These are phyloP conservation scores for Nothobranchius kuhntae DNA, from an alignment of 2,113 vertebrate genomes.

Conservation along the genomic window DNA sequence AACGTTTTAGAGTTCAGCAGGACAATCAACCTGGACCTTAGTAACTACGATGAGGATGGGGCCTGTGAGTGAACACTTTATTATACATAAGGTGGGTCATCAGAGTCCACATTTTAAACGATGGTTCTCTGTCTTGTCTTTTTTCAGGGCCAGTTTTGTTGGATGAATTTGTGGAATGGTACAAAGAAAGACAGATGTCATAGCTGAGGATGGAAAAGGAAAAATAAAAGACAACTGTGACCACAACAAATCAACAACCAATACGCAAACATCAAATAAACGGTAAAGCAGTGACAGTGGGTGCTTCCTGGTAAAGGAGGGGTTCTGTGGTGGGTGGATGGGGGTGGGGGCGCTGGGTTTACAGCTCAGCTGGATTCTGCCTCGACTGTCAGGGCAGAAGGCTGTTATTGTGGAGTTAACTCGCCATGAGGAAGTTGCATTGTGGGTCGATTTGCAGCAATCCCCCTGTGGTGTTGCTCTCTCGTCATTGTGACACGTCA, in stretches of 20 bases:
- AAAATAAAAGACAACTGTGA: slow-evolving; percentile 68
- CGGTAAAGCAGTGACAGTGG: slow-evolving; percentile 59
- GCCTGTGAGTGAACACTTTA: slow-evolving; percentile 86
- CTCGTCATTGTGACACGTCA: slow-evolving; percentile 94
- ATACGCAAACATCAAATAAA: slow-evolving; percentile 69
- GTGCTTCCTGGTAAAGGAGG: slow-evolving; percentile 60
- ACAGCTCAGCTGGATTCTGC: slow-evolving; percentile 85
- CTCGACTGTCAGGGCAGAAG: slow-evolving; percentile 79
- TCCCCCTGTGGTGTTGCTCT: slow-evolving; percentile 81
- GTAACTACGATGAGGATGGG: slow-evolving; percentile 98
- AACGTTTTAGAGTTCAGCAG: slow-evolving; percentile 99
- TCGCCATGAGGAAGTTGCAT: slow-evolving; percentile 84
- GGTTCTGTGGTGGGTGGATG: slow-evolving; percentile 57
- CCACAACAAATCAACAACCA: slow-evolving; percentile 71
- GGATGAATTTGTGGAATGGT: slow-evolving; percentile 99
- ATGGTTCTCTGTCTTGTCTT: slow-evolving; percentile 8
- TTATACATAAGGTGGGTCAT: not conserved
- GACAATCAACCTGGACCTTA: slow-evolving; percentile 98
- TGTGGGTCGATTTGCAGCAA: slow-evolving; percentile 85
- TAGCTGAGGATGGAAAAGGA: slow-evolving; percentile 72
- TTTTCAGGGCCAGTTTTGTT: slow-evolving; percentile 95
- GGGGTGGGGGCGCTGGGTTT: slow-evolving; percentile 72
- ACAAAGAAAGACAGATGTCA: slow-evolving; percentile 98
- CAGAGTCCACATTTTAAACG: not conserved
- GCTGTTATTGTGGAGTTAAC: slow-evolving; percentile 83